Percentiles rank a stretch among this genome's conserved stretches.
These are phyloP conservation scores for Pangasius sanitwongsei DNA, from an alignment of 2,797 vertebrate species.

Conservation along the genomic window DNA sequence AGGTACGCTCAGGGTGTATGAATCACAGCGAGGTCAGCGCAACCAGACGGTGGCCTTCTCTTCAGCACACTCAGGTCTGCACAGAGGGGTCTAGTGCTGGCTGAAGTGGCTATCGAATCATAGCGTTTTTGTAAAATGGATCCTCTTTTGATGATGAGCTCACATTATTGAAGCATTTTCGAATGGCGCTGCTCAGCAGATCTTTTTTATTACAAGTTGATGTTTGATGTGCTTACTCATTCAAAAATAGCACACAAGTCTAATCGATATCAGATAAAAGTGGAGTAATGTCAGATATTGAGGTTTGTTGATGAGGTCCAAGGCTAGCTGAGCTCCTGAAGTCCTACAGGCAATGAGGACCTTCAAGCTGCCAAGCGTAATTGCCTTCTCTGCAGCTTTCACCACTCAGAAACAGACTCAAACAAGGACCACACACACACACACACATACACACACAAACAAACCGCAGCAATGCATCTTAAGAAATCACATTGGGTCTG, in stretches of 20 bases:
- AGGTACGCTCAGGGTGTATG: constrained; percentile 39
- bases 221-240: constrained; percentile 38
- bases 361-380: constrained; percentile 49
- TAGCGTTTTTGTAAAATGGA: constrained; percentile 37
- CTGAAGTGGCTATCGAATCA: constrained; percentile 48
- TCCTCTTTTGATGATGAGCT: constrained; percentile 49
- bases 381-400: constrained; percentile 46
- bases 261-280: constrained; percentile 31
- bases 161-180: constrained; percentile 27
- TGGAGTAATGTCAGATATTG: constrained; percentile 21
- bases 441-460: constrained; percentile 2
- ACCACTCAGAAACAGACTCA: constrained; percentile 38
- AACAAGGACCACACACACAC: background rate
- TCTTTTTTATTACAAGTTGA: constrained; percentile 13
- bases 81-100: constrained; percentile 42
- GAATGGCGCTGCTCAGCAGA: background rate
- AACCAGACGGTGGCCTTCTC: constrained; percentile 49
- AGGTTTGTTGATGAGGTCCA: constrained; percentile 44
- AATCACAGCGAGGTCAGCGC: constrained; percentile 47
- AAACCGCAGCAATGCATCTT: constrained; percentile 77
- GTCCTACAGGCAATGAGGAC: constrained; percentile 54
- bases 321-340: constrained; percentile 38
- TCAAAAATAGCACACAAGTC: background rate
- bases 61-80: constrained; percentile 34
- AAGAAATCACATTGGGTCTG: constrained; percentile 96